Conservation (phyloP, 2,113 vertebrate species). For the Campylomormyrus tamandua region DNA sequence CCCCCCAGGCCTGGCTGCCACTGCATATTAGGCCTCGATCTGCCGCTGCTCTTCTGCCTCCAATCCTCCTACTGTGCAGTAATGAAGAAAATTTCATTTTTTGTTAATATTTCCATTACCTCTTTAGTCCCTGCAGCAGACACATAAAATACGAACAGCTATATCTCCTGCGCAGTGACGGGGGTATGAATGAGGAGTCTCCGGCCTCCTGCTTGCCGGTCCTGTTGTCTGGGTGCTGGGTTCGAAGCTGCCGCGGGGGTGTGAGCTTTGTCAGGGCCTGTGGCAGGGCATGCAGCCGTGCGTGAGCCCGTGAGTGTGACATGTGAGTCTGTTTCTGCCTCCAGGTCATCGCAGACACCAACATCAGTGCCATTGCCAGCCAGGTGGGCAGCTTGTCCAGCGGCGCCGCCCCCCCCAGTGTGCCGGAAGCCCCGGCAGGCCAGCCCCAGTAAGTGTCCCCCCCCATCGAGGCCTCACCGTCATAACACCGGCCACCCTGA, state of each 20-base stretch:
- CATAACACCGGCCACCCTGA: not conserved
- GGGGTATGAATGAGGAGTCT: not conserved
- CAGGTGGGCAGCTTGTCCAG: slow-evolving; percentile 81
- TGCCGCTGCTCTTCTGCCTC: not conserved
- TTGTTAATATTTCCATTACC: slow-evolving; percentile 3
- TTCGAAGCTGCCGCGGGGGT: slow-evolving; percentile 16
- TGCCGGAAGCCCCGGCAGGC: slow-evolving; percentile 52
- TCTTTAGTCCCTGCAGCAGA: slow-evolving; percentile 7
- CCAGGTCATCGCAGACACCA: slow-evolving; percentile 90
- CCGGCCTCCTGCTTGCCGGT: slow-evolving; percentile 9
- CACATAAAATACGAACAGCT: slow-evolving; percentile 8
- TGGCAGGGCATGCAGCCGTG: not conserved
- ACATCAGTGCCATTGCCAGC: slow-evolving; percentile 81
- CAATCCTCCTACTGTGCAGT: not conserved
- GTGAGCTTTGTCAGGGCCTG: slow-evolving; percentile 4
- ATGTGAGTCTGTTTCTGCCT: not conserved
- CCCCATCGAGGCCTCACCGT: not conserved
- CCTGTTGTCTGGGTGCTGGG: not conserved
- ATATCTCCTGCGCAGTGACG: slow-evolving; percentile 1
- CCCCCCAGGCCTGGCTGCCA: slow-evolving; percentile 35
- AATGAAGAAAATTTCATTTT: slow-evolving; percentile 3
- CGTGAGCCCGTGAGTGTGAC: not conserved
- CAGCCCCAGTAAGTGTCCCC: slow-evolving; percentile 72
- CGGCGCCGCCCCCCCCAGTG: slow-evolving; percentile 42
- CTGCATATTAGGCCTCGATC: slow-evolving; percentile 48